phyloP scores from a whole-genome alignment of 1,140 invertebrate species.

The Dinothrombium tinctorium region DNA sequence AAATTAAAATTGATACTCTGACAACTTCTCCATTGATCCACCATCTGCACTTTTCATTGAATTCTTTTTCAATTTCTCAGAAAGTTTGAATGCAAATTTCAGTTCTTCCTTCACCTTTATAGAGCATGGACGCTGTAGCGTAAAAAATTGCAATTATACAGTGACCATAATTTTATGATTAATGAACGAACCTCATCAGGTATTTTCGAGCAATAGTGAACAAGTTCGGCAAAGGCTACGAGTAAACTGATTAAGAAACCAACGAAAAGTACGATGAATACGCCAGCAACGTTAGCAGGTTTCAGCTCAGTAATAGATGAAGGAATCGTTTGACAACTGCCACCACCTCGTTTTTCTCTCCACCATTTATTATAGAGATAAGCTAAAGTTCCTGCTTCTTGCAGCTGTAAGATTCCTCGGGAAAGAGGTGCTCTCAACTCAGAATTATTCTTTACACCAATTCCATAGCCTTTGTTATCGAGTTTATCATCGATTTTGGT shows the following conservation, averaged over 20 bases:
- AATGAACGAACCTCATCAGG: neutral
- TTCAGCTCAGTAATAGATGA: conserved; percentile 13
- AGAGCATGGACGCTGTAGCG: neutral
- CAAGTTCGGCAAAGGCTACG: conserved; percentile 15
- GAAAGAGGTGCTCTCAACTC: conserved; percentile 20
- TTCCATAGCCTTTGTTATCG: conserved; percentile 41
- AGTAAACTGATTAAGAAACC: conserved; percentile 20
- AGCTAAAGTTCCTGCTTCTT: conserved; percentile 24
- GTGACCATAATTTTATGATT: neutral
- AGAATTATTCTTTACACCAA: conserved; percentile 33
- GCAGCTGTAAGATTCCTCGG: conserved; percentile 24
- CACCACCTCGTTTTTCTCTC: conserved; percentile 16
- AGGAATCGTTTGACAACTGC: conserved; percentile 5
- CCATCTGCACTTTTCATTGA: no score
- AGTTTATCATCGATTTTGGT: conserved; percentile 26
- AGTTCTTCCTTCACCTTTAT: neutral
- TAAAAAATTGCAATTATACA: no score
- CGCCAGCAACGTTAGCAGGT: conserved; percentile 25
- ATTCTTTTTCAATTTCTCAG: no score
- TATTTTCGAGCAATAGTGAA: conserved; percentile 8
- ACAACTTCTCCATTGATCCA: no score
- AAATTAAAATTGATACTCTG: no score
- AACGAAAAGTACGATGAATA: conserved; percentile 27
- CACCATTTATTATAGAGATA: conserved; percentile 24
- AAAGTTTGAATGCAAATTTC: neutral